Base-by-base conservation (phyloP, 53 echinoderm and acorn worm species). In the Echinarachnius parma region DNA sequence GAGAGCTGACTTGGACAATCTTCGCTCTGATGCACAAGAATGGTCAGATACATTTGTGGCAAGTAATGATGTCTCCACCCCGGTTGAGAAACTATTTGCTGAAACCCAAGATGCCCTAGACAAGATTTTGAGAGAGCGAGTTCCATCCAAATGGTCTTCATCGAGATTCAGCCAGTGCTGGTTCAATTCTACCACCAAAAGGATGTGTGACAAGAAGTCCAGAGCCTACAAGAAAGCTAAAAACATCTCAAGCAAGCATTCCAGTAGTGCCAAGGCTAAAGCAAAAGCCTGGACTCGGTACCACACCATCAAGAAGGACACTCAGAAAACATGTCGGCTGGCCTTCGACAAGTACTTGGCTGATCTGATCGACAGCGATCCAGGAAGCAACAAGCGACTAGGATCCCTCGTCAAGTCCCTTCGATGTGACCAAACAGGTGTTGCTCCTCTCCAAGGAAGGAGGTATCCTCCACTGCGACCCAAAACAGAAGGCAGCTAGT, bases 361-460 rank as follows among this genome's bases (percentile, higher is more conserved):
- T 34, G 77, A 77, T 48, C 1, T 61, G 3, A 60, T 77, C 9
- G 11, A 36, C 20, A 77, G 62, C 61, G 77, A 77, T 3, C 77
- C 61, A 7, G 23, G 16, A 8, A 61, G 77, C 11, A 77, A 34
- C 31, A 77, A 53, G 31, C 26, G 59, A 26, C 35, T 77, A 2
- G 77, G 77, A 4, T 61, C 77, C 33, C 9, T 77, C 1, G 20
- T 77, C 48, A 77, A 77, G 48, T 9, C 62, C 22, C 47, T 31
- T 33, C 35, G 82, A 42, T 39, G 55, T 54, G 82, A 82, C 35
- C 52, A 68, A 19, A 59, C 48, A 11, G 80, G 69, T 11, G 80
- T 80, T 3, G 29, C 69, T 2, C 69, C 69, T 16, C 25, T 81
- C 34, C n/a, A 81, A 81, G 31, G 71, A 81, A 21, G 81, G 74